Base-by-base conservation (phyloP, 1,140 invertebrate species). In the Dysdera silvatica region DNA sequence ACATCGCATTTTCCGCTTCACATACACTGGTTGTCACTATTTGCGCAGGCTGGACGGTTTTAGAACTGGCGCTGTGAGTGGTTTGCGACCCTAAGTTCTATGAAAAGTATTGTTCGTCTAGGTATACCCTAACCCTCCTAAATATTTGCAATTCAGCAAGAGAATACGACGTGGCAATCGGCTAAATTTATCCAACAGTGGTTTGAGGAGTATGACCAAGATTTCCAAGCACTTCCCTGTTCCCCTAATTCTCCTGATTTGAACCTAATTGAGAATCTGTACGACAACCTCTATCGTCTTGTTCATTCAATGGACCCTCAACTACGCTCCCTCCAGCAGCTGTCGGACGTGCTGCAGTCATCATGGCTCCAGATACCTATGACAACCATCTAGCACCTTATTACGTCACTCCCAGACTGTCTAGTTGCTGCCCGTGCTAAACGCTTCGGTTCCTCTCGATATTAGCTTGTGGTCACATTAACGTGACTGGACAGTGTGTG, bases 191-290 rank as follows among this genome's bases (percentile, higher is more conserved):
- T 59, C 20, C 32, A 4, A 2, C 18, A 18, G 29, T 31, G 51
- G 4, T 53, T 53, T 32, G 29, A 53, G 20, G 51, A 33, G 10
- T 6, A 33, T 26, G 18, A 53, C 6, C 18, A 4, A 3, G 51
- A 53, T 16, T 53, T 53, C 3, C 32, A 7, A 28, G 28, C 35
- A 33, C 51, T 53, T 20, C 31, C 28, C 16, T 53, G 31, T 28
- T 26, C 51, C 18, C 2, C 28, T 33, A 32, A 33, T 12, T 53
- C 29, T n/a, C 31, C 29, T 7, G 6, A 32, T 20, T 35, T 53
- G 20, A 53, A 53, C 51, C 51, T 32, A 53, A 53, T 53, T 3
- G 31, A 53, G 20, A 53, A 53, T 53, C 4, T 53, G 29, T 53
- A 32, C 29, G 28, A 53, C 32, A 16, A 53, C n/a, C 4, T 53